Base-by-base conservation (phyloP, 37 sponge, comb jelly and placozoan species). In the Halichondria panicea region DNA sequence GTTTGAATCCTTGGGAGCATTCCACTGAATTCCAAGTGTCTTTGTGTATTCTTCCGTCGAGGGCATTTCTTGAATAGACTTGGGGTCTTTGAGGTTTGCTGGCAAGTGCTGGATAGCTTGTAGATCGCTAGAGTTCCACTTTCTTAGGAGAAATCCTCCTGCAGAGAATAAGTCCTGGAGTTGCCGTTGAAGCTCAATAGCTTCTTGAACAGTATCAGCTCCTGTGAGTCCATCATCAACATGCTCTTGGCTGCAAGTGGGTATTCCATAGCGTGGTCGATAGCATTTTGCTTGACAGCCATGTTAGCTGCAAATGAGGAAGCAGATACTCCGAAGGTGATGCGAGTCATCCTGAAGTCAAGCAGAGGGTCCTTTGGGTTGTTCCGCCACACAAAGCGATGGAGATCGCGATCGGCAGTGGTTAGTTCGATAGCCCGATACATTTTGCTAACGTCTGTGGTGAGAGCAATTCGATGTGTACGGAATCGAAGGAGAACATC, bases 21-120 rank as follows among this genome's bases (percentile, higher is more conserved):
- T 82, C 83, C 83, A 82, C 48, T 82, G 70, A 19, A 82, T 50
- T 9, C 83, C 83, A 22, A 82, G 75, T 25, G 83, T 74, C 43
- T 74, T 82, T 39, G 83, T 74, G 68, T 66, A 82, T 56, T 74
- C 60, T 21, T 55, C 60, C 4, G 40, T n/a, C 9, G 77, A 31
- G n/a, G 83, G 55, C 34, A 82, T 74, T 27, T 63, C 46, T n/a
- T 74, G 83, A 11, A 40, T 44, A 45, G 52, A 32, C 31, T 65
- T 55, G 12, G 46, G 5, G 27, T 82, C 60, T 59, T 35, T 52
- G 34, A 82, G 48, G 12, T 74, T 45, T 18, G 66, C 30, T 27
- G 66, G 46, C 15, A 68, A 30, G n/a, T 68, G 69, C 31, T 74
- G 74, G n/a, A 74, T 36, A 36, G 60, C 61, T 40, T 21, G 41